Evolutionary conservation across 2,888 invertebrate genomes (phyloP), one percentile per base, ranked within the genome.

Genomic region (Trachelus iudaicus): DNA sequence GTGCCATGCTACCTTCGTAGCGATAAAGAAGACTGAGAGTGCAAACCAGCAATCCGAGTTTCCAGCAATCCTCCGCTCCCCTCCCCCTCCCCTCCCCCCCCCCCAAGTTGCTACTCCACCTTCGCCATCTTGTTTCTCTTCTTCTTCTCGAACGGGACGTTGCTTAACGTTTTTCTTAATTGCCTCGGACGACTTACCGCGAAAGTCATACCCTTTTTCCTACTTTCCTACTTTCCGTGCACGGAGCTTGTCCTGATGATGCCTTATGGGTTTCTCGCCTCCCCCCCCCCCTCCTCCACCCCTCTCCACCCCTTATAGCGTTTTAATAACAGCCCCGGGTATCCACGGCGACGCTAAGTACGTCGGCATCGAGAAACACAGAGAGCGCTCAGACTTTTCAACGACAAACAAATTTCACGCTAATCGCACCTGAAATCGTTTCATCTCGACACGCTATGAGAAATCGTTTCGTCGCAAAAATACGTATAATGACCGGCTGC

Each of bases 391-490:
- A 23, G 71, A 71, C 34, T 34, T 34, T 71, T 71, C 30, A 71
- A 71, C 71, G 34, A 31, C 78, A 76, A 69, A 78, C 78, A 79
- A 79, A 80, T 80, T 80, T 79, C 75, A 77, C 79, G 80, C 78
- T 76, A 80, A 80, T 80, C 75, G 79, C 69, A 34, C 76, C 35
- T 79, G 75, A 77, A 80, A 80, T 80, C 78, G 78, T 77, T 80
- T 80, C 78, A 80, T 80, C 78, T 69, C 75, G 76, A 75, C 73
- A 73, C 78, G 80, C 80, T 75, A 76, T 35, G 73, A 75, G 69
- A 77, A 80, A 80, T 79, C 77, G 40, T 74, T 69, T 73, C 37
- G 75, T 69, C 34, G 69, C 75, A 34, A 37, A 69, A 75, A 79
- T 68, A 40, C 76, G 56, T 75, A 77, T 79, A 77, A 79, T 77